Base-by-base conservation (phyloP, 2,888 invertebrate species). In the Tipula lateralis region DNA sequence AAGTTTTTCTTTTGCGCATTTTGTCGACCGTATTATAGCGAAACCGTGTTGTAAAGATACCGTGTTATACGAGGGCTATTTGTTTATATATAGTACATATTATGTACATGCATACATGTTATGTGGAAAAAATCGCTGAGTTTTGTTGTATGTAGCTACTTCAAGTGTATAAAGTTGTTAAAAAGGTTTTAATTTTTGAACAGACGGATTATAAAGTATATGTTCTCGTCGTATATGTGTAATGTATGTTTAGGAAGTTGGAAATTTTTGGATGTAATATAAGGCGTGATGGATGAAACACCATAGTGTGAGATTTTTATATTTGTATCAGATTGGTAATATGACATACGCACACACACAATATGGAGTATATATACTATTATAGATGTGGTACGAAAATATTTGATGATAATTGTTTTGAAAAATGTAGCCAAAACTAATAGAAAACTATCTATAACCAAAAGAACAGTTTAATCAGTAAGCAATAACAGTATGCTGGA, bases 131-230 rank as follows among this genome's bases (percentile, higher is more conserved):
- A 66, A 66, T 19, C 66, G 7, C 24, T 24, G 66, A 66, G 3
- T 66, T 66, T 66, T 66, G 66, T 66, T 66, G 66, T 66, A 66
- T 12, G 32, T n/a, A n/a, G n/a, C n/a, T n/a, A n/a, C n/a, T 24
- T 24, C 24, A 24, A 66, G 66, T 66, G 66, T 66, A 66, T 66
- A 19, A 66, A 66, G 66, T 66, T 66, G 66, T 66, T 66, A 66
- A 66, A 66, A 66, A 66, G 66, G 66, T 66, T 66, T 66, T 66
- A 66, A 66, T 24, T 66, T 66, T 66, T 66, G 24, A 66, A 66
- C 66, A 24, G 24, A 66, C 66, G 66, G 66, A 24, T 66, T 66
- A 19, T 24, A 19, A 66, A 66, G 66, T 50, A 50, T 16, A 44
- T 44, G 16, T 44, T n/a, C 44, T 44, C n/a, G 16, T 44, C 44